Conservation (phyloP, 1,140 invertebrate species). For the Zaprionus inermis region DNA sequence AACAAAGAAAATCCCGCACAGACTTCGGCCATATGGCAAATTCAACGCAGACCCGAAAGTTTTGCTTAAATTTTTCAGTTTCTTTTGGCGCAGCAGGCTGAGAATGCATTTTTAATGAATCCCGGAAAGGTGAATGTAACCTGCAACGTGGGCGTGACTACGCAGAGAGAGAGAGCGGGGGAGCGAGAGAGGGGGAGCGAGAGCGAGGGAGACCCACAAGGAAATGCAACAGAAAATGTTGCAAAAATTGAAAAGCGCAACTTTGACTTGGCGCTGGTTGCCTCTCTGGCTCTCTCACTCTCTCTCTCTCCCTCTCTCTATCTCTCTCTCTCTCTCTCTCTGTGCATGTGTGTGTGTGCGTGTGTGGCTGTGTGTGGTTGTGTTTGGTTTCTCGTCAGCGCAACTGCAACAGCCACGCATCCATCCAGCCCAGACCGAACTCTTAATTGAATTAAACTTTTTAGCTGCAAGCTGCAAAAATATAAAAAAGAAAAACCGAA, state of each 20-base stretch:
- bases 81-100: constrained; percentile 48
- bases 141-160: constrained; percentile 36
- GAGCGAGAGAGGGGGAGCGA: constrained; percentile 33
- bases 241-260: constrained; percentile 64
- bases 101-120: constrained; percentile 71
- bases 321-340: neutral
- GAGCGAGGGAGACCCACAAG: constrained; percentile 12
- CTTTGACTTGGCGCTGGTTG: constrained; percentile 53
- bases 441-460: constrained; percentile 71
- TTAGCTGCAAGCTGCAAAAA: constrained; percentile 41
- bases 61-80: constrained; percentile 62
- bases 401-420: constrained; percentile 28
- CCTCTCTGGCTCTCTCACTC: too few species aligned
- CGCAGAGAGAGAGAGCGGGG: constrained; percentile 14
- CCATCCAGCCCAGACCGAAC: constrained; percentile 42
- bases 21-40: constrained; percentile 66
- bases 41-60: constrained; percentile 44
- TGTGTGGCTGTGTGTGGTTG: constrained; percentile 21
- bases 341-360: constrained; percentile 13
- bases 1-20: constrained; percentile 42
- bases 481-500: constrained; percentile 10
- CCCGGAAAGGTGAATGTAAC: constrained; percentile 63
- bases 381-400: constrained; percentile 46
- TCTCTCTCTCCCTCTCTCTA: neutral
- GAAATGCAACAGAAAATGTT: constrained; percentile 56